These are phyloP conservation scores for Nylanderia fulva DNA, from an alignment of 1,140 invertebrate genomes.

Conservation along the genomic window DNA sequence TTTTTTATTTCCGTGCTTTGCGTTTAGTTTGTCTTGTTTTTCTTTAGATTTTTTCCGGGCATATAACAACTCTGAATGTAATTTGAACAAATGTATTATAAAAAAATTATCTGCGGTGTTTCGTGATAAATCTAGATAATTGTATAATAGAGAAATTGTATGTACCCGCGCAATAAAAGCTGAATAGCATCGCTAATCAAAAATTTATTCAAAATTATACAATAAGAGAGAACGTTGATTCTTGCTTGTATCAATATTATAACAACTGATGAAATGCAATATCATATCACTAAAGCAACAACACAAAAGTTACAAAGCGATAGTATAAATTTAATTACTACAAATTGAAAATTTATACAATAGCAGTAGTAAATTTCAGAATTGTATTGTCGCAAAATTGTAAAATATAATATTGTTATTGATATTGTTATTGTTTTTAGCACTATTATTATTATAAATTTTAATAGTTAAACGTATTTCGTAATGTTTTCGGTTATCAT, in stretches of 20 bases:
- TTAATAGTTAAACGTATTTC: conserved; percentile 11
- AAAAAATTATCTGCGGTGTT: neutral
- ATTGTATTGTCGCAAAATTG: neutral
- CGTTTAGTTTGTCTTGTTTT: neutral
- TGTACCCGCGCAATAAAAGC: neutral
- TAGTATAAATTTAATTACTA: neutral
- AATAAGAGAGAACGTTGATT: neutral
- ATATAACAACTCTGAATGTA: no score
- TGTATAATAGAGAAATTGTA: neutral
- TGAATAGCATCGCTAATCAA: neutral
- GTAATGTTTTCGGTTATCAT: neutral
- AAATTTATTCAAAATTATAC: neutral
- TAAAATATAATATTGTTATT: neutral
- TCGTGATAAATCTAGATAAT: neutral
- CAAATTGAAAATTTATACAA: conserved; percentile 5
- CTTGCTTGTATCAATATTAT: conserved; percentile 9
- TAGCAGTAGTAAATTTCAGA: conserved; percentile 2
- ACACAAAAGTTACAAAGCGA: neutral
- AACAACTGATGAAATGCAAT: conserved; percentile 15
- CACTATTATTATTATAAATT: neutral
- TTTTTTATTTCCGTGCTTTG: neutral
- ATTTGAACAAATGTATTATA: no score
- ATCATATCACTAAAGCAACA: conserved; percentile 17
- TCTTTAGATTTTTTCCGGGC: neutral
- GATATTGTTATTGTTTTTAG: neutral